Evolutionary conservation across 2,888 invertebrate species (phyloP).

Genomic region (Liodrosophila aerea): DNA sequence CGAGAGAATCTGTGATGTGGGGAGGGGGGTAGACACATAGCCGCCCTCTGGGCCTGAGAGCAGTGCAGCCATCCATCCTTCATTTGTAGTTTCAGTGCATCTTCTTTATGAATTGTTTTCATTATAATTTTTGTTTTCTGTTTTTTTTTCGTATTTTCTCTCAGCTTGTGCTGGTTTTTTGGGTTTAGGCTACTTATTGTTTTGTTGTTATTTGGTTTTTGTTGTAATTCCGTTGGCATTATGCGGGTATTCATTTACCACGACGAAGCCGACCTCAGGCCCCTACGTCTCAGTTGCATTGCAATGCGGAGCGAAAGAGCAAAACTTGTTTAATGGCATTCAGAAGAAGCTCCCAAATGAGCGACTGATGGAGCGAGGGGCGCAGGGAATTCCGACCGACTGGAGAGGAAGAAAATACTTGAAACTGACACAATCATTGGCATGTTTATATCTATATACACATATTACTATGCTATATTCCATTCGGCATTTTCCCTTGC

Average conservation of each 20-base stretch:
- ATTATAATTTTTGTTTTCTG: no score
- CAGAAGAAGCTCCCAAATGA: constrained; percentile 38
- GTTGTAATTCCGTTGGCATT: constrained; percentile 54
- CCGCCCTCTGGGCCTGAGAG: constrained; percentile 12
- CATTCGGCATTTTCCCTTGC: constrained; percentile 1
- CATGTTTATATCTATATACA: constrained; percentile 44
- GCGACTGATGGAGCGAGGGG: no score
- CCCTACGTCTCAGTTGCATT: constrained; percentile 3
- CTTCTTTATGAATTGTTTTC: constrained; percentile 27
- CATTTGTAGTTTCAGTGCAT: constrained; percentile 61
- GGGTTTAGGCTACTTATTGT: constrained; percentile 50
- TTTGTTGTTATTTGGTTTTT: constrained; percentile 30
- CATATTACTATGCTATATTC: constrained; percentile 4
- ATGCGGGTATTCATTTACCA: constrained; percentile 64
- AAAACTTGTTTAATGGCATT: constrained; percentile 47
- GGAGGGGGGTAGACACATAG: neutral
- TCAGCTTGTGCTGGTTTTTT: constrained; percentile 44
- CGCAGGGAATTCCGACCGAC: neutral
- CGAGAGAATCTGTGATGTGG: constrained; percentile 1
- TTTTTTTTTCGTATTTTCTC: constrained; percentile 20
- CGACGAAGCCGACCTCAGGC: neutral
- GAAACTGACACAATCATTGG: constrained; percentile 60
- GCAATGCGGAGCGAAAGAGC: constrained; percentile 17
- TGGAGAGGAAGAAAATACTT: constrained; percentile 24
- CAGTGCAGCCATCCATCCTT: constrained; percentile 63